Base-by-base conservation (phyloP, 2,888 invertebrate genomes). In the Dyspetes luteomarginatus region DNA sequence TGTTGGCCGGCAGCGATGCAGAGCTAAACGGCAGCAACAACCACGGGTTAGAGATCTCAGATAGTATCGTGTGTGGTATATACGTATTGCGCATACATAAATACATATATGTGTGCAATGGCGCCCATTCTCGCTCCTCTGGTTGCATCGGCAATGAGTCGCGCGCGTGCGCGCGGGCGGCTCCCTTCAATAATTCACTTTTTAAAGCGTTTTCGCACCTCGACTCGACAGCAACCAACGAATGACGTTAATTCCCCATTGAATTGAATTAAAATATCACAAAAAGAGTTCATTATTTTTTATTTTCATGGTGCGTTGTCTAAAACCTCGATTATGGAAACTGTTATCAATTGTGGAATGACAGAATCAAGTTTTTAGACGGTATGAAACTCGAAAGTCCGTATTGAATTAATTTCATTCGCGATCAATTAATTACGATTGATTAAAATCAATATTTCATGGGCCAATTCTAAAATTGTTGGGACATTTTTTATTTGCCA, bases 1-100 rank as follows among this genome's bases (percentile, higher is more conserved):
- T 72, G 68, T 52, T 78, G 72, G 58, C 76, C 77, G 82, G 78
- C 82, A 24, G 77, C 55, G 78, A 36, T 52, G 58, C 69, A 76
- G 55, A 64, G 77, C 71, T 77, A 64, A 77, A 71, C 69, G 71
- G 64, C 77, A 77, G 62, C 62, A 76, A 52, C 68, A 69, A 64
- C 43, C 30, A 48, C 64, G 64, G 64, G 69, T 77, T 71, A 77
- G 71, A 77, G 71, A 77, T 77, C 64, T 55, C 64, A 64, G 77
- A 77, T 77, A 58, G 58, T 69, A 77, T 56, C 69, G 64, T 48
- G 62, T 50, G 45, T 65, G 69, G 26, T 56, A 55, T 69, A 56
- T 68, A n/a, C n/a, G n/a, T n/a, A n/a, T n/a, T n/a, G n/a, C n/a
- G n/a, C n/a, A n/a, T n/a, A n/a, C n/a, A n/a, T n/a, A n/a, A n/a